phyloP scores from a whole-genome alignment of 2,113 vertebrate genomes.

The Dasyprocta punctata region DNA sequence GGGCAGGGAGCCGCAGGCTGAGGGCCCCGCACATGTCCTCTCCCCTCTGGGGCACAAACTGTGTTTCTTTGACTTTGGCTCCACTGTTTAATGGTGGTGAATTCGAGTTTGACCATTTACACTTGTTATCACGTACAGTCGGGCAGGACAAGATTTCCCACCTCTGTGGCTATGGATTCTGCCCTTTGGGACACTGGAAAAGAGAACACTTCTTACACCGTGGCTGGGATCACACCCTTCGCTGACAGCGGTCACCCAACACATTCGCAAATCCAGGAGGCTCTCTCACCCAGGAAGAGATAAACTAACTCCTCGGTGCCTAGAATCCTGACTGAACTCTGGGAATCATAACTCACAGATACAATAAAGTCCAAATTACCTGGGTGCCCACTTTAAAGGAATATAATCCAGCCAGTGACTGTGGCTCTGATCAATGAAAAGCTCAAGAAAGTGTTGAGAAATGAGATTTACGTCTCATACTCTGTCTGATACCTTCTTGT shows the following conservation, averaged over 20 bases:
- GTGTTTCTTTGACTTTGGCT: neutral
- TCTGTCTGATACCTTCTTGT: neutral
- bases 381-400: neutral
- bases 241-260: fast-evolving
- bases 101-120: neutral
- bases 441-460: neutral
- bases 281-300: neutral
- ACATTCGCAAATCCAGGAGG: neutral
- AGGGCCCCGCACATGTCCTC: fast-evolving
- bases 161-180: neutral
- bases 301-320: neutral
- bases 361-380: neutral
- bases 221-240: fast-evolving
- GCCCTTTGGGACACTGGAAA: neutral
- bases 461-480: neutral
- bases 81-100: neutral
- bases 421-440: neutral
- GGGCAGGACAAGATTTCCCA: no score
- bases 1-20: neutral
- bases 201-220: neutral
- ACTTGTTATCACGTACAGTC: neutral
- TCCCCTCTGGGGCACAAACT: neutral
- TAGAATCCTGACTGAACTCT: neutral
- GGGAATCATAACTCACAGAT: neutral
- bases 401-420: neutral